Conservation (phyloP, 2,113 vertebrate genomes). For the Myrmophylax atrothorax region DNA sequence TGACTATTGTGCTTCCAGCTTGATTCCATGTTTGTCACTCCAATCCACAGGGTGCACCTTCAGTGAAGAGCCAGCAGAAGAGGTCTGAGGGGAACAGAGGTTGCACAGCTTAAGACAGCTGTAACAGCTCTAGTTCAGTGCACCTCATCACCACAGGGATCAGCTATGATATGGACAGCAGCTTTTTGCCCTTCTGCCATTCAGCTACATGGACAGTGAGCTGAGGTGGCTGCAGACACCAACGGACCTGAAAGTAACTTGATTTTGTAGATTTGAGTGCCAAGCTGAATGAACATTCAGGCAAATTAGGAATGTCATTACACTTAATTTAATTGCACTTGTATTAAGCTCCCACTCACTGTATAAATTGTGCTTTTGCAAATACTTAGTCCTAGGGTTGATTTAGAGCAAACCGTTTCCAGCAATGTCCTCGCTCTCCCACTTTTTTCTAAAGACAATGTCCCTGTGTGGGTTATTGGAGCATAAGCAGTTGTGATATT, state of each 20-base stretch:
- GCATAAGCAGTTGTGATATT: background rate
- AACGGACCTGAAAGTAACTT: background rate
- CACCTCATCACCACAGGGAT: background rate
- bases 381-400: background rate
- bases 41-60: fast-evolving
- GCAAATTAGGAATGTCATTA: background rate
- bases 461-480: background rate
- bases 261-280: background rate
- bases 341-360: background rate
- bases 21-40: background rate
- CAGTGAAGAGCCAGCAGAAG: background rate
- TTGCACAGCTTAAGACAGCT: background rate
- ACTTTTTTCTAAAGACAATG: background rate
- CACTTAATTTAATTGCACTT: constrained; percentile 31
- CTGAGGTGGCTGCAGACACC: background rate
- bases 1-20: background rate
- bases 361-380: background rate
- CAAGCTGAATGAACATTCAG: constrained; percentile 1
- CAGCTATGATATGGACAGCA: background rate
- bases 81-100: background rate
- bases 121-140: background rate
- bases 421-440: background rate
- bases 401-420: background rate
- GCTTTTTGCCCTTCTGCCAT: background rate
- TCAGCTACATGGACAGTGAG: background rate